These are phyloP conservation scores for Hyles vespertilio DNA, from an alignment of 1,140 invertebrate species.

Conservation along the genomic window DNA sequence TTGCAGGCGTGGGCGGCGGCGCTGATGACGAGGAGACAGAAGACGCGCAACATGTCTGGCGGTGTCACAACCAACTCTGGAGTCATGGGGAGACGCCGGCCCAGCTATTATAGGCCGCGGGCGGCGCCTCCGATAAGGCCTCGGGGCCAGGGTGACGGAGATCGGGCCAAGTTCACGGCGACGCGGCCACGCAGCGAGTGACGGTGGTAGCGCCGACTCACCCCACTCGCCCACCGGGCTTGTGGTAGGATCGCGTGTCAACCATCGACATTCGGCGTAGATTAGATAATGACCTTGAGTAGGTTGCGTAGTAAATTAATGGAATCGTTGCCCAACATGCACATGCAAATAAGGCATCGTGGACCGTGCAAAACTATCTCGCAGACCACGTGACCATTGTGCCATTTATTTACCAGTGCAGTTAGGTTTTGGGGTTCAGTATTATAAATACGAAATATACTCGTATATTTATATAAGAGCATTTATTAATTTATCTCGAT, in stretches of 20 bases:
- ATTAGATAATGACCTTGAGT: constrained; percentile 56
- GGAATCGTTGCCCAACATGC: constrained; percentile 4
- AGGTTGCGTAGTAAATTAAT: constrained; percentile 7
- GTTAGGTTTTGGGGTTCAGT: too few species aligned
- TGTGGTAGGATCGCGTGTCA: constrained; percentile 25
- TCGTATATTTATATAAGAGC: too few species aligned
- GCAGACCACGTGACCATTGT: too few species aligned
- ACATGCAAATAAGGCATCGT: background rate
- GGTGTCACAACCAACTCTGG: constrained; percentile 58
- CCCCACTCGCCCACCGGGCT: constrained; percentile 44
- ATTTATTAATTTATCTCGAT: too few species aligned
- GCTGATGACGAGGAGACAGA: constrained; percentile 54
- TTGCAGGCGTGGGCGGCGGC: constrained; percentile 53
- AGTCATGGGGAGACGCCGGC: constrained; percentile 64
- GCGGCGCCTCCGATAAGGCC: constrained; percentile 67
- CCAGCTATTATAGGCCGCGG: constrained; percentile 71
- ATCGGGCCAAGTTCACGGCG: constrained; percentile 69
- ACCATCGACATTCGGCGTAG: constrained; percentile 18
- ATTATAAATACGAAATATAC: too few species aligned
- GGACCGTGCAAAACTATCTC: too few species aligned
- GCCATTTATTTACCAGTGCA: too few species aligned
- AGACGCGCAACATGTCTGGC: constrained; percentile 61
- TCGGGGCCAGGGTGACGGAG: constrained; percentile 65
- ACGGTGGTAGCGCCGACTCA: constrained; percentile 33
- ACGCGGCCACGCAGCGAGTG: constrained; percentile 58